These are phyloP conservation scores for Archips crataeganus DNA, from an alignment of 2,888 invertebrate genomes.

Conservation along the genomic window DNA sequence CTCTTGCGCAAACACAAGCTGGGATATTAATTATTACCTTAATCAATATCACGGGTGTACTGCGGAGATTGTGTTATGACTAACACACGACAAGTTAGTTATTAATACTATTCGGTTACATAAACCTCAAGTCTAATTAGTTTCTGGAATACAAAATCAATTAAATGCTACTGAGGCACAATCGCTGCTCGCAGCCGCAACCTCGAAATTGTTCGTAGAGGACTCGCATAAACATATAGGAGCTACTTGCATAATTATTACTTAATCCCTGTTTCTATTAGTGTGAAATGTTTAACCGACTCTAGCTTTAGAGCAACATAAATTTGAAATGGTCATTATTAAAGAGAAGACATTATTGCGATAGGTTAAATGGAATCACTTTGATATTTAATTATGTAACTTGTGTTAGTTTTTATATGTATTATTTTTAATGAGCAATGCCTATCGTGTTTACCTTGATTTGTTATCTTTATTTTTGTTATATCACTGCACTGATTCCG, in stretches of 20 bases:
- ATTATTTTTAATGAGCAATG: too few species aligned
- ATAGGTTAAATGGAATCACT: too few species aligned
- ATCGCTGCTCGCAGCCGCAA: constrained; percentile 61
- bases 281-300: background rate
- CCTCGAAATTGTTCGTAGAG: constrained; percentile 68
- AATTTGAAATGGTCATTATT: background rate
- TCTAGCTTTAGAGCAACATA: background rate
- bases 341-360: too few species aligned
- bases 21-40: constrained; percentile 63
- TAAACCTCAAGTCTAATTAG: constrained; percentile 83
- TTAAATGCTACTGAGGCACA: constrained; percentile 73
- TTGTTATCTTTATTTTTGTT: too few species aligned
- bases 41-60: constrained; percentile 54
- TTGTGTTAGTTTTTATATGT: too few species aligned
- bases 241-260: constrained; percentile 57
- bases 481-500: too few species aligned
- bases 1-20: constrained; percentile 33
- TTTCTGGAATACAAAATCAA: constrained; percentile 81
- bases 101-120: constrained; percentile 78
- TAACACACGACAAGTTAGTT: constrained; percentile 62
- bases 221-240: constrained; percentile 68
- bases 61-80: constrained; percentile 67
- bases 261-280: constrained; percentile 50
- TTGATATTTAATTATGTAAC: too few species aligned
- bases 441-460: too few species aligned